A percentile compares a stretch with the other conserved stretches of the same genome.
Conservation (phyloP, 2,113 vertebrate species). For the Bolborhynchus lineola region DNA sequence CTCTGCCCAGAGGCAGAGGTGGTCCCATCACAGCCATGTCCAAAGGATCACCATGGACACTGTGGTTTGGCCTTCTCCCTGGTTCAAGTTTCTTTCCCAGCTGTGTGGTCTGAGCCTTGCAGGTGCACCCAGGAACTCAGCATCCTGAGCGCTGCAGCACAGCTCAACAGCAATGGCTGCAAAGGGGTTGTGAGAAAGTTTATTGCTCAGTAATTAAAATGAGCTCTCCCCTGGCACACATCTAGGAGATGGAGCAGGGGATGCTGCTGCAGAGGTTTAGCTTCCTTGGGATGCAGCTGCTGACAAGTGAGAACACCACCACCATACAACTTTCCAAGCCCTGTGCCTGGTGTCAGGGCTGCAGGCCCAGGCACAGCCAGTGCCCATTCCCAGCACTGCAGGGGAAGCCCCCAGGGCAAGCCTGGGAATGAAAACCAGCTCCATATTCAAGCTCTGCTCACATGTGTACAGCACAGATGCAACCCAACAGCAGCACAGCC, state of each 20-base stretch:
- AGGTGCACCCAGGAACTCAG: not conserved
- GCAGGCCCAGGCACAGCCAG: not conserved
- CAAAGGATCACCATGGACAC: not conserved
- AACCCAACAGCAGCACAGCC: not conserved
- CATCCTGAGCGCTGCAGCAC: not conserved
- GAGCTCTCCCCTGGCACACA: not conserved
- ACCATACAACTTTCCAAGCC: not conserved
- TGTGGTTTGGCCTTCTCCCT: rapidly evolving
- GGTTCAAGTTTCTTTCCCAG: not conserved
- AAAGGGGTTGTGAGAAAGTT: not conserved
- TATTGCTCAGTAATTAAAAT: not conserved
- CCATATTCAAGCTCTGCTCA: not conserved
- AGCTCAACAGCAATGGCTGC: not conserved
- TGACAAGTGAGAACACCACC: not conserved
- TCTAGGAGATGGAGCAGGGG: not conserved
- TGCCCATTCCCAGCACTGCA: not conserved
- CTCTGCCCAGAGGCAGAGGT: not conserved
- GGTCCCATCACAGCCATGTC: not conserved
- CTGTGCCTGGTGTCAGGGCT: not conserved
- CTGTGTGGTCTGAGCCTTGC: not conserved
- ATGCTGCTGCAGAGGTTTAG: not conserved
- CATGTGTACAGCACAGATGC: not conserved
- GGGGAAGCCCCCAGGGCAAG: not conserved
- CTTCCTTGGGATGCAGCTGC: not conserved
- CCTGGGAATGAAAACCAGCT: not conserved